These are phyloP conservation scores for Calyptomena viridis DNA, from an alignment of 2,113 vertebrate species.

Conservation along the genomic window DNA sequence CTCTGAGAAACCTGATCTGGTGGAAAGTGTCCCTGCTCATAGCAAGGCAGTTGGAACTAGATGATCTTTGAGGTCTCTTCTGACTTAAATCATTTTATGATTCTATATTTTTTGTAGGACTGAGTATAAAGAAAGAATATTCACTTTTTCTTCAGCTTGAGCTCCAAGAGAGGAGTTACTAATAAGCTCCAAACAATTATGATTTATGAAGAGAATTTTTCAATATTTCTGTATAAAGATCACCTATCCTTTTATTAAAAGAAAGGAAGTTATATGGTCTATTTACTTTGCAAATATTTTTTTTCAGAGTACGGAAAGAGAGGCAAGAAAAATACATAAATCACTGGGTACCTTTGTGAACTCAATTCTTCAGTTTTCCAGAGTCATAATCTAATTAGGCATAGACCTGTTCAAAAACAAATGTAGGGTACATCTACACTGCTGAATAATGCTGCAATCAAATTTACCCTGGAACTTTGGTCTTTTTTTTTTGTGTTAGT, in stretches of 20 bases:
- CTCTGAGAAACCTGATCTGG: background rate
- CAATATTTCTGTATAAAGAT: background rate
- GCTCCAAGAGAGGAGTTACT: background rate
- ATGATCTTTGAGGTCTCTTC: background rate
- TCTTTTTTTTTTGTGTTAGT: background rate
- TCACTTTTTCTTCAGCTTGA: background rate
- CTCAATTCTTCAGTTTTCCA: background rate
- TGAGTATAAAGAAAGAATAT: background rate
- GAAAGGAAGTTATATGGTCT: background rate
- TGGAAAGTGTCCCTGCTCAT: background rate
- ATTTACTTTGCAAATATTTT: background rate
- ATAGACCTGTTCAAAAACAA: background rate
- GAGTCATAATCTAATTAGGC: background rate
- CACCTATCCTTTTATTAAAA: background rate
- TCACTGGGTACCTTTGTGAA: rapidly evolving
- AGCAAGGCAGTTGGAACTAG: too few relatives aligned
- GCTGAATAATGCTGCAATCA: background rate
- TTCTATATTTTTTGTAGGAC: background rate
- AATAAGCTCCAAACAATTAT: background rate
- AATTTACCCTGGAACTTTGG: background rate
- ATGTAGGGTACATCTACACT: background rate
- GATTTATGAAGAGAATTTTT: background rate
- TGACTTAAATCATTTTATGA: background rate
- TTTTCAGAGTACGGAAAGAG: background rate
- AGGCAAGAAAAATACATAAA: background rate